Conservation (phyloP, 2,888 invertebrate species). For the Mylabris sibirica region DNA sequence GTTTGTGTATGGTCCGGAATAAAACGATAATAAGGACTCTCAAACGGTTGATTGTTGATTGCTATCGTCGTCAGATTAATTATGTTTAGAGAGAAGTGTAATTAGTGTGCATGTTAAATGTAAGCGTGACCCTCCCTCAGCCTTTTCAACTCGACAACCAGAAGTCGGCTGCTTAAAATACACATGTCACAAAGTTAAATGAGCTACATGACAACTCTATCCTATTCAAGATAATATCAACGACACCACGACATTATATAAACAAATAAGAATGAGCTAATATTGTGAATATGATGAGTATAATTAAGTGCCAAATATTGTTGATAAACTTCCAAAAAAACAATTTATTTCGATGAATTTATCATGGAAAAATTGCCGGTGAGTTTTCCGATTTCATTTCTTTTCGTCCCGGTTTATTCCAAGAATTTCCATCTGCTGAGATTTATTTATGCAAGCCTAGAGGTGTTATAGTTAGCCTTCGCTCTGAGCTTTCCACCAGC, state of each 20-base stretch:
- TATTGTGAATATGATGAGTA: too few relatives aligned
- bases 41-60: constrained; percentile 33
- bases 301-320: background rate
- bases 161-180: constrained; percentile 45
- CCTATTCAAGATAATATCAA: constrained; percentile 15
- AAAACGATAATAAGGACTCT: constrained; percentile 23
- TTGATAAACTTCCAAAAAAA: background rate
- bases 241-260: background rate
- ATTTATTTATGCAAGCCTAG: constrained; percentile 3
- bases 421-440: background rate
- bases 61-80: constrained; percentile 46
- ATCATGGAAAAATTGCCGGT: background rate
- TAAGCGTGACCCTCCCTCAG: constrained; percentile 48
- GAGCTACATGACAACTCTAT: constrained; percentile 53
- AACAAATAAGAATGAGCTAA: too few relatives aligned
- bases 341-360: background rate
- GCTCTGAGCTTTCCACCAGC: background rate
- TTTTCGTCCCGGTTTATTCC: background rate
- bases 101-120: constrained; percentile 52
- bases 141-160: constrained; percentile 41
- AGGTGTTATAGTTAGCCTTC: background rate
- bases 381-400: background rate
- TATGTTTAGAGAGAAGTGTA: constrained; percentile 49
- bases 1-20: background rate
- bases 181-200: constrained; percentile 54